A percentile compares a stretch with the other conserved stretches of the same genome.
These are phyloP conservation scores for Archilochus colubris DNA, from an alignment of 2,113 vertebrate species.

Conservation along the genomic window DNA sequence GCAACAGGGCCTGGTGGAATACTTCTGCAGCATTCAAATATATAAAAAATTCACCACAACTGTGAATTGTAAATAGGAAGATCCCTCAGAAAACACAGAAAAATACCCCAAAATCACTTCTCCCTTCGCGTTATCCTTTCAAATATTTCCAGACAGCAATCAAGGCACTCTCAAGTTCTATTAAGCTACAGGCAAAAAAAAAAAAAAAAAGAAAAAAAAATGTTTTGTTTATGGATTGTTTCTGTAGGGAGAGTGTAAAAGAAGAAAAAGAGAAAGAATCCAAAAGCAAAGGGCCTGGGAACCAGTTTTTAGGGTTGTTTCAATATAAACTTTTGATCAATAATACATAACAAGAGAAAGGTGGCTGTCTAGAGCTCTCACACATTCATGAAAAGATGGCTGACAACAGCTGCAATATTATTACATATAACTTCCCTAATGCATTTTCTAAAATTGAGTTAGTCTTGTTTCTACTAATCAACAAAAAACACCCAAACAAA, in stretches of 20 bases:
- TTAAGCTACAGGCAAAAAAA: not conserved
- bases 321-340: not conserved
- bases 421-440: not conserved
- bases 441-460: not conserved
- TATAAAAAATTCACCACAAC: not conserved
- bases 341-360: not conserved
- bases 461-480: not conserved
- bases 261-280: not conserved
- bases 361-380: not conserved
- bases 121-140: not conserved
- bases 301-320: not conserved
- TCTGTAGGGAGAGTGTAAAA: not conserved
- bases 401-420: not conserved
- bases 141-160: not conserved
- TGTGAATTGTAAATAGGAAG: not conserved
- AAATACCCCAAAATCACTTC: not conserved
- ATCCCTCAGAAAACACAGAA: not conserved
- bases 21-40: not conserved
- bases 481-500: not conserved
- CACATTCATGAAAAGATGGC: not conserved
- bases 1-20: not conserved
- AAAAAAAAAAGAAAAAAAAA: too few relatives aligned
- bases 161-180: not conserved
- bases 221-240: not conserved
- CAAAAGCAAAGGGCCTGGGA: not conserved